Conservation (phyloP, 2,113 vertebrate genomes). For the Pagrus major region DNA sequence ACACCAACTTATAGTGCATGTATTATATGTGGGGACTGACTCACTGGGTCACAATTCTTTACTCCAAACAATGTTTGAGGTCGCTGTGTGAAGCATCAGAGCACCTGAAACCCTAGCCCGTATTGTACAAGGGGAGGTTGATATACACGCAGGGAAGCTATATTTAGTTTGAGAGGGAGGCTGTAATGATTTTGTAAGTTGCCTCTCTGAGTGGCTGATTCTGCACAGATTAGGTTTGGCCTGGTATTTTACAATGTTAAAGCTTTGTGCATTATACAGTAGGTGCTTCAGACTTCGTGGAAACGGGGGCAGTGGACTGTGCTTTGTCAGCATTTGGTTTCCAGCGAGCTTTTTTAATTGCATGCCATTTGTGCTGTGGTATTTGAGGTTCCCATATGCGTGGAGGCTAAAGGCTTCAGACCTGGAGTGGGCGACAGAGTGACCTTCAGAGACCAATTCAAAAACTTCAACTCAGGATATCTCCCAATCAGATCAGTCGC, state of each 20-base stretch:
- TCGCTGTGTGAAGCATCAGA: background rate
- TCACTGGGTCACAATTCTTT: background rate
- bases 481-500: no score
- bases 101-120: background rate
- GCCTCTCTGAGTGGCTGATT: constrained; percentile 6
- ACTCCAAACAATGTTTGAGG: background rate
- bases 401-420: background rate
- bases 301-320: constrained; percentile 29
- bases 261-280: constrained; percentile 22
- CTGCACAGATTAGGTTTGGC: constrained; percentile 2
- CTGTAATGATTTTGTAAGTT: background rate
- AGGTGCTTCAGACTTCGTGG: constrained; percentile 2
- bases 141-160: background rate
- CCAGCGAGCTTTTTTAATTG: constrained; percentile 17
- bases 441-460: background rate
- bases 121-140: background rate
- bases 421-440: background rate
- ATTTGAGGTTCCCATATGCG: background rate
- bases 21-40: background rate
- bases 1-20: background rate
- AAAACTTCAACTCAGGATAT: no score
- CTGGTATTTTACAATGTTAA: constrained; percentile 1
- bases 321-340: constrained; percentile 26
- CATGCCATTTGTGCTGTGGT: constrained; percentile 32
- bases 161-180: background rate